phyloP scores from a whole-genome alignment of 1,140 invertebrate genomes.

The Wiebesia pumilae region DNA sequence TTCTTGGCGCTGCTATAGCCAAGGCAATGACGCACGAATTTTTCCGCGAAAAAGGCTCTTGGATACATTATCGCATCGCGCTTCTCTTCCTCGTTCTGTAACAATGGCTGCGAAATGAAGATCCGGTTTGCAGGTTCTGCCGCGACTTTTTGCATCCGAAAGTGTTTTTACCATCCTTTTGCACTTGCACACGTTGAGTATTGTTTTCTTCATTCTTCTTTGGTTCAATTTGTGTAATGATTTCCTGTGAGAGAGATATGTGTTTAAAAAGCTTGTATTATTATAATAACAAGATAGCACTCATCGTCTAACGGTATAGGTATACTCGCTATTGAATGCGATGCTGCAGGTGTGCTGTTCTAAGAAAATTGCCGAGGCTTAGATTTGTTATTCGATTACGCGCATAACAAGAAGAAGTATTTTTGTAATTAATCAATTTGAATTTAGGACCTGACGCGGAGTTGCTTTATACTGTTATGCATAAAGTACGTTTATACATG shows the following conservation, averaged over 20 bases:
- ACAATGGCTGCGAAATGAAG: conserved; percentile 44
- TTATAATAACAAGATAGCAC: conserved; percentile 19
- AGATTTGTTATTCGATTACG: not conserved
- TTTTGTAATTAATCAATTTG: not conserved
- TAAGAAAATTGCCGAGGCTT: conserved; percentile 1
- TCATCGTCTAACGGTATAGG: not conserved
- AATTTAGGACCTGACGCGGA: not conserved
- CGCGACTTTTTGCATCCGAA: not conserved
- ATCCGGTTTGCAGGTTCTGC: not conserved
- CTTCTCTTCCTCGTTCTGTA: conserved; percentile 21
- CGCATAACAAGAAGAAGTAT: not conserved
- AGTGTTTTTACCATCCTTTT: conserved; percentile 30
- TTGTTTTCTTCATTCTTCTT: conserved; percentile 27
- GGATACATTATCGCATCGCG: conserved; percentile 15
- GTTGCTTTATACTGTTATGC: not conserved
- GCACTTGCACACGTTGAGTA: not conserved
- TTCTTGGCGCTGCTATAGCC: conserved; percentile 6
- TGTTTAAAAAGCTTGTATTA: conserved; percentile 11
- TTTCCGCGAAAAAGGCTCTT: conserved; percentile 12
- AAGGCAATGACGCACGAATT: conserved; percentile 24
- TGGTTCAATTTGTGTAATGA: conserved; percentile 1
- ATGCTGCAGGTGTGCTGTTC: not conserved
- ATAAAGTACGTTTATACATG: not conserved
- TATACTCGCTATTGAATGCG: not conserved
- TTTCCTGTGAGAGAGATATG: conserved; percentile 4